phyloP scores from a whole-genome alignment of 2,797 vertebrate species.

The Melopsittacus undulatus region DNA sequence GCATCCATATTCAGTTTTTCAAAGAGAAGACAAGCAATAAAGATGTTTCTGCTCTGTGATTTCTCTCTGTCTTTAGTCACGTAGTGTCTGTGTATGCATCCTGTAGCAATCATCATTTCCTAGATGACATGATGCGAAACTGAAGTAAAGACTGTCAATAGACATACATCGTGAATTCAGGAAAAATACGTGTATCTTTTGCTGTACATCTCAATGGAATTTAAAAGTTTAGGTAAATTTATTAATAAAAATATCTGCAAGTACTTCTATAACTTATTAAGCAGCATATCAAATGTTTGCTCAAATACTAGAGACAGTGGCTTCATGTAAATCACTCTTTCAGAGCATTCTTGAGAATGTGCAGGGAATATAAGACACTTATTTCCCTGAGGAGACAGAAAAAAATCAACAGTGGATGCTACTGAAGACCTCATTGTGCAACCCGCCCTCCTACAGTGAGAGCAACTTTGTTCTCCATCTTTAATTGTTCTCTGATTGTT shows the following conservation, averaged over 20 bases:
- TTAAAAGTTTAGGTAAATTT: not conserved
- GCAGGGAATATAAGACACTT: not conserved
- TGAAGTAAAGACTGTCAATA: not conserved
- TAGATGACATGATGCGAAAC: not conserved
- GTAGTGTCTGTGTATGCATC: not conserved
- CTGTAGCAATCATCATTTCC: not conserved
- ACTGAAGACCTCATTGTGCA: not conserved
- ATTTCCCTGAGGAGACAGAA: not conserved
- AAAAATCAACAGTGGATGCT: not conserved
- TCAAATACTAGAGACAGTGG: not conserved
- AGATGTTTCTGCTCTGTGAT: not conserved
- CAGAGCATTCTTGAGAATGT: not conserved
- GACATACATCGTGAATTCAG: not conserved
- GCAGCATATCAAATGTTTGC: not conserved
- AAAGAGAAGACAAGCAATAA: not conserved
- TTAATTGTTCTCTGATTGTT: not conserved
- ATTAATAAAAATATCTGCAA: not conserved
- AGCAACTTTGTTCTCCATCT: not conserved
- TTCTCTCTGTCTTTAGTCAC: not conserved
- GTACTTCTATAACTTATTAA: not conserved
- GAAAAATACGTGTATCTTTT: not conserved
- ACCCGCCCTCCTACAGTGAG: not conserved
- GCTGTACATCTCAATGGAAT: not conserved
- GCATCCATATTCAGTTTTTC: not conserved
- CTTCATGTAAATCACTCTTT: rapidly evolving